Conservation (phyloP, 2,888 invertebrate species). For the Torymus auratus region DNA sequence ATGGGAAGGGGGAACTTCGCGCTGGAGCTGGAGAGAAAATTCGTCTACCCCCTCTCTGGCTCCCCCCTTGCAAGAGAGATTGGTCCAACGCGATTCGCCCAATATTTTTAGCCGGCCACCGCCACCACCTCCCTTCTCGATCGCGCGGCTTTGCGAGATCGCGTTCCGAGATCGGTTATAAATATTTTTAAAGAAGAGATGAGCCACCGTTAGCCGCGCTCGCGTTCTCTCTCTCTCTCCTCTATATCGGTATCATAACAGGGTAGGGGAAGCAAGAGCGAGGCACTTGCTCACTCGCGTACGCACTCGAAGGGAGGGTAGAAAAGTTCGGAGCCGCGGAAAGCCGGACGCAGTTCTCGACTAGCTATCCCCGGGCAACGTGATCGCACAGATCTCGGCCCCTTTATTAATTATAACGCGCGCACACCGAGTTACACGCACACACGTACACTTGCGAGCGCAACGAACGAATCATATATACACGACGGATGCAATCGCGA, state of each 20-base stretch:
- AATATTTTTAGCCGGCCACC: constrained; percentile 57
- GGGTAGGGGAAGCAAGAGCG: constrained; percentile 61
- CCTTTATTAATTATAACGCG: constrained; percentile 1
- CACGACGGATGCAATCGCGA: too few relatives aligned
- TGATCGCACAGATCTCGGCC: neutral
- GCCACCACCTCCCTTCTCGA: constrained; percentile 40
- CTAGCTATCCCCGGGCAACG: constrained; percentile 65
- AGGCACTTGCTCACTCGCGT: too few relatives aligned
- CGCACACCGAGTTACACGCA: constrained; percentile 23
- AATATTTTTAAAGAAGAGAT: constrained; percentile 72
- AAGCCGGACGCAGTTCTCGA: constrained; percentile 71
- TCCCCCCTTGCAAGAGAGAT: constrained; percentile 2
- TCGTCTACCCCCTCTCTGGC: constrained; percentile 7
- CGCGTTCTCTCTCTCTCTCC: neutral
- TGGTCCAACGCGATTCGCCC: constrained; percentile 40
- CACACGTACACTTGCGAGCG: too few relatives aligned
- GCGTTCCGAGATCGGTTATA: constrained; percentile 72
- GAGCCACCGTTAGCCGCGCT: constrained; percentile 66
- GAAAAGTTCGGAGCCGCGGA: constrained; percentile 73
- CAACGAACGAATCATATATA: too few relatives aligned
- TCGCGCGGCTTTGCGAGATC: constrained; percentile 52
- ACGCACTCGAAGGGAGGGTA: constrained; percentile 73
- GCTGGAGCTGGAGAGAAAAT: constrained; percentile 39
- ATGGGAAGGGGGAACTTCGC: constrained; percentile 7
- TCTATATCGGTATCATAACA: constrained; percentile 7